These are phyloP conservation scores for Karalla daura DNA, from an alignment of 2,797 vertebrate genomes.

Conservation along the genomic window DNA sequence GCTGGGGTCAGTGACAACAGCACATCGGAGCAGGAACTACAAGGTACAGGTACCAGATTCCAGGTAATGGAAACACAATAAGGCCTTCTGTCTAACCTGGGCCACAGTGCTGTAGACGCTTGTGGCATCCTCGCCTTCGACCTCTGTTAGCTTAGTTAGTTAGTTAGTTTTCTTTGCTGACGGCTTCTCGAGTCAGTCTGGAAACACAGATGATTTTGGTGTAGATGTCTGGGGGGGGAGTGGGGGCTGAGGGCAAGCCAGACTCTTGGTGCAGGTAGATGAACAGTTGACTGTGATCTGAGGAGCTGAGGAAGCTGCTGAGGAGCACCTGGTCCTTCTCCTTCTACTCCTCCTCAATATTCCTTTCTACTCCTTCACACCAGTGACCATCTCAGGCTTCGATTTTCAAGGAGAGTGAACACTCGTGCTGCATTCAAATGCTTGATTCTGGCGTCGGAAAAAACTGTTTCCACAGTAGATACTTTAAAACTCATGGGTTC, in stretches of 20 bases:
- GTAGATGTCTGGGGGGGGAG: neutral
- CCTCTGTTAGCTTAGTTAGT: neutral
- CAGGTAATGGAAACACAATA: no score
- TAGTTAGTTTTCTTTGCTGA: neutral
- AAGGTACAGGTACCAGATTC: no score
- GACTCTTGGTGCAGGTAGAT: neutral
- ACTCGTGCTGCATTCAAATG: no score
- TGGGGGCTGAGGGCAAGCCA: neutral
- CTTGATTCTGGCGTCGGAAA: no score
- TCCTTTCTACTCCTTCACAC: no score
- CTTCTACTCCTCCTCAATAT: neutral
- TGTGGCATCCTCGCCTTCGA: neutral
- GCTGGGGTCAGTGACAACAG: no score
- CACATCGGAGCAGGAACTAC: no score
- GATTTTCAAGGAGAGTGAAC: no score
- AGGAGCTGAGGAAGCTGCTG: neutral
- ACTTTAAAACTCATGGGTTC: no score
- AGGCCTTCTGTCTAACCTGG: no score
- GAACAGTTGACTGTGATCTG: neutral
- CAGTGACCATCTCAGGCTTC: no score
- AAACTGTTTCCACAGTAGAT: no score
- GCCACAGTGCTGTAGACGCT: neutral
- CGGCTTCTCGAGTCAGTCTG: neutral
- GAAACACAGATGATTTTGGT: conserved; percentile 22
- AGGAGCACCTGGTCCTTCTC: neutral